Evolutionary conservation across 2,113 vertebrate genomes (phyloP).

Genomic region (Hassar affinis): DNA sequence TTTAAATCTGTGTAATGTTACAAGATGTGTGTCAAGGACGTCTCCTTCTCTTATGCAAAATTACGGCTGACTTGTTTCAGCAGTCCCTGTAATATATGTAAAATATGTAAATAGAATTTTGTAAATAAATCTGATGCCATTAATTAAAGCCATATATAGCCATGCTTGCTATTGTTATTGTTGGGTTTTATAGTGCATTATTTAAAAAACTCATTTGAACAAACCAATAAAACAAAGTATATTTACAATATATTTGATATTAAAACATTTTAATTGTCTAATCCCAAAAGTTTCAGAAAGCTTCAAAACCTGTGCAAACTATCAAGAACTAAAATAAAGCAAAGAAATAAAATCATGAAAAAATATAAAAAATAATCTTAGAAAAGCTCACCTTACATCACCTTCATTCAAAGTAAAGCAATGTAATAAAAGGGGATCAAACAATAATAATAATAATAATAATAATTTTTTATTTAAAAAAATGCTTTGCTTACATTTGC

Average conservation of each 20-base stretch:
- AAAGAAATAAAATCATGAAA: background rate
- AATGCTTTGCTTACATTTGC: background rate
- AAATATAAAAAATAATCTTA: background rate
- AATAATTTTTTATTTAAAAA: background rate
- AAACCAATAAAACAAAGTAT: background rate
- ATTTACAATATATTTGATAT: background rate
- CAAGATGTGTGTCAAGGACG: background rate
- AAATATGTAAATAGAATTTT: conserved; percentile 73
- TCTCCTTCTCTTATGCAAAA: background rate
- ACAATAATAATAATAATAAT: background rate
- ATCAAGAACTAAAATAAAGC: background rate
- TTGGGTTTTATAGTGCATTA: background rate
- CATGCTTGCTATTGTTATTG: background rate
- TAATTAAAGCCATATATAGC: background rate
- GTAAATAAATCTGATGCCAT: conserved; percentile 70
- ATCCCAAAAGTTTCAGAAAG: background rate
- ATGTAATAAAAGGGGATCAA: background rate
- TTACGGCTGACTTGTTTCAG: conserved; percentile 9
- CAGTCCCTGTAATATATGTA: conserved; percentile 74
- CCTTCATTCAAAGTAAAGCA: background rate
- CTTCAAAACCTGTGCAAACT: background rate
- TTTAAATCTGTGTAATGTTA: background rate
- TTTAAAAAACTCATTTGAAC: background rate
- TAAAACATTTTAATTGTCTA: background rate
- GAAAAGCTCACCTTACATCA: too few relatives aligned